Evolutionary conservation across 2,888 invertebrate species (phyloP).

Genomic region (Baronia brevicornis): DNA sequence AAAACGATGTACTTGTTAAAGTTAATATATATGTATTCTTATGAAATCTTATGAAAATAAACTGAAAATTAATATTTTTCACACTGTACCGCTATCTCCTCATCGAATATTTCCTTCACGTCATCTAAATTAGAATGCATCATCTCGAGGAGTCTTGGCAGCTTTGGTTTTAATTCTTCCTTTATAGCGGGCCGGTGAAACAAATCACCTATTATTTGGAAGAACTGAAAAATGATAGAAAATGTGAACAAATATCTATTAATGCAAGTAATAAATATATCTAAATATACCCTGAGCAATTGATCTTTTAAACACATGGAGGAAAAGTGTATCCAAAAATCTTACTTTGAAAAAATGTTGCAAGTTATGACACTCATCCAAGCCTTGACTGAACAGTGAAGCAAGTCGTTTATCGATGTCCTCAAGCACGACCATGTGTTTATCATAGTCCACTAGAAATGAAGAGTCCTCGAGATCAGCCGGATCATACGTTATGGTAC

Average conservation of each 20-base stretch:
- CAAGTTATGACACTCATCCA: constrained; percentile 81
- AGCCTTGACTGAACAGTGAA: constrained; percentile 85
- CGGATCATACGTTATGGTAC: constrained; percentile 83
- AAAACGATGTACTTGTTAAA: no score
- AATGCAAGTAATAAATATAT: no score
- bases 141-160: constrained; percentile 77
- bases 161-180: constrained; percentile 80
- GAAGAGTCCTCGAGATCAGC: constrained; percentile 80
- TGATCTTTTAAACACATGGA: no score
- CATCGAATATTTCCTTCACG: constrained; percentile 78
- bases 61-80: not conserved
- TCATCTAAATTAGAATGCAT: constrained; percentile 79
- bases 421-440: constrained; percentile 77
- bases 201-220: constrained; percentile 83
- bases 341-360: constrained; percentile 62
- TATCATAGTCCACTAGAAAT: constrained; percentile 79
- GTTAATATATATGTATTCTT: not conserved
- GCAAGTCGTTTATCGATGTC: constrained; percentile 87
- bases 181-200: constrained; percentile 84
- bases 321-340: no score
- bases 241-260: not conserved
- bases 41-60: no score
- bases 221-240: constrained; percentile 65
- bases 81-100: constrained; percentile 64
- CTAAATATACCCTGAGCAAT: no score